Conservation (phyloP, 2,797 vertebrate genomes). For the Microctenopoma lineatum region DNA sequence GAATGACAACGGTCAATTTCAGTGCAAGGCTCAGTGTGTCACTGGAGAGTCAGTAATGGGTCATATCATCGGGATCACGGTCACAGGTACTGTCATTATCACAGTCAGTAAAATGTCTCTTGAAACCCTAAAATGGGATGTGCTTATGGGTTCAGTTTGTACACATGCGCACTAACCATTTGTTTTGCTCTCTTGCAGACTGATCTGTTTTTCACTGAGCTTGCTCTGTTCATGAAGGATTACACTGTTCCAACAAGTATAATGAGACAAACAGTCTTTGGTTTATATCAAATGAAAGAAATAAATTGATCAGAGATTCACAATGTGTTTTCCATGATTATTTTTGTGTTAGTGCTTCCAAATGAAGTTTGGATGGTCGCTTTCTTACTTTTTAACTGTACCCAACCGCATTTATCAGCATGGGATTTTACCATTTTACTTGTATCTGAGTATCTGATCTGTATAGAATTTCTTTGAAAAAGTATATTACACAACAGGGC, state of each 20-base stretch:
- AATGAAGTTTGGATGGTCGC: too few species aligned
- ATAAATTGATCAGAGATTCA: neutral
- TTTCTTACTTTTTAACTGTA: too few species aligned
- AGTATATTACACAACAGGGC: too few species aligned
- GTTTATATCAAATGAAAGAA: neutral
- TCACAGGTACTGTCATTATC: constrained; percentile 30
- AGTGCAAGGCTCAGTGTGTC: constrained; percentile 45
- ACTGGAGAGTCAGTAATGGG: neutral
- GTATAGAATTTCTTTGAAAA: too few species aligned
- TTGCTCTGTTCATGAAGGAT: neutral
- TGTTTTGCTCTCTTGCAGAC: constrained; percentile 19
- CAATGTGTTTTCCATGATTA: neutral
- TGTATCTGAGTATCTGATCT: too few species aligned
- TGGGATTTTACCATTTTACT: too few species aligned
- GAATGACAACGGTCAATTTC: neutral
- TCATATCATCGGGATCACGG: neutral
- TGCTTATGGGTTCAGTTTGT: too few species aligned
- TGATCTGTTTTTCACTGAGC: neutral
- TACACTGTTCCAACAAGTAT: neutral
- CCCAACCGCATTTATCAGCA: too few species aligned
- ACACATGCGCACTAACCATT: neutral
- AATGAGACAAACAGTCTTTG: neutral
- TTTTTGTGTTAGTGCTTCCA: neutral
- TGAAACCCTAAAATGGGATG: too few species aligned
- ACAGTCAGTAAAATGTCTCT: too few species aligned